Percentiles rank a stretch among this genome's conserved stretches.
phyloP scores from a whole-genome alignment of 2,113 vertebrate genomes.

The Hylia prasina region DNA sequence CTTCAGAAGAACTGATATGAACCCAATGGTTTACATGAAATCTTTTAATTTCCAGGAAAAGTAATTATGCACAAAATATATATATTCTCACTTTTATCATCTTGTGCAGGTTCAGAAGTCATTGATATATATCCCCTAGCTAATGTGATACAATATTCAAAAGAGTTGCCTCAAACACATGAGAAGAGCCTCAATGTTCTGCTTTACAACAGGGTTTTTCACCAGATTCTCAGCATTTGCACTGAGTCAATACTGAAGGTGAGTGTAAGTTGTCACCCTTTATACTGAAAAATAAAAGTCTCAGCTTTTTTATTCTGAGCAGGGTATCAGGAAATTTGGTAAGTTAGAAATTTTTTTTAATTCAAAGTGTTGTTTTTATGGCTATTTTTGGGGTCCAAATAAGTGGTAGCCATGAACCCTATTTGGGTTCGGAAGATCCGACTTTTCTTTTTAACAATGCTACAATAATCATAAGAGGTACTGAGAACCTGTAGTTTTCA shows the following conservation, averaged over 20 bases:
- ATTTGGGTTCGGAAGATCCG: background rate
- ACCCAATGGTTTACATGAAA: background rate
- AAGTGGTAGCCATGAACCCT: background rate
- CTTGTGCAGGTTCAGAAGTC: conserved; percentile 59
- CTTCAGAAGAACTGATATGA: background rate
- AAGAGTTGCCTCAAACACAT: conserved; percentile 66
- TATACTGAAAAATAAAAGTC: background rate
- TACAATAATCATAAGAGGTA: background rate
- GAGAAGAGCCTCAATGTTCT: conserved; percentile 66
- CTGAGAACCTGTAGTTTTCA: background rate
- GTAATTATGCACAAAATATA: background rate
- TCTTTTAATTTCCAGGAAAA: background rate
- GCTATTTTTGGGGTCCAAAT: background rate
- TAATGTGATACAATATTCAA: conserved; percentile 62
- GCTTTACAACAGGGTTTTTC: conserved; percentile 67
- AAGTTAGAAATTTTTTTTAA: background rate
- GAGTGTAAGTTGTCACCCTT: background rate
- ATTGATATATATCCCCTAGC: conserved; percentile 71
- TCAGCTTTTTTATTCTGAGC: background rate
- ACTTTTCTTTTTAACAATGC: background rate
- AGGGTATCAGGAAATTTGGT: background rate
- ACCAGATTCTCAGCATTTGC: conserved; percentile 72
- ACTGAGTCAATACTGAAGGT: conserved; percentile 74
- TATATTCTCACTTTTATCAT: background rate
- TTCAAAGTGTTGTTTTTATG: background rate